These are phyloP conservation scores for Abscondita cerata DNA, from an alignment of 2,888 invertebrate genomes.

Conservation along the genomic window DNA sequence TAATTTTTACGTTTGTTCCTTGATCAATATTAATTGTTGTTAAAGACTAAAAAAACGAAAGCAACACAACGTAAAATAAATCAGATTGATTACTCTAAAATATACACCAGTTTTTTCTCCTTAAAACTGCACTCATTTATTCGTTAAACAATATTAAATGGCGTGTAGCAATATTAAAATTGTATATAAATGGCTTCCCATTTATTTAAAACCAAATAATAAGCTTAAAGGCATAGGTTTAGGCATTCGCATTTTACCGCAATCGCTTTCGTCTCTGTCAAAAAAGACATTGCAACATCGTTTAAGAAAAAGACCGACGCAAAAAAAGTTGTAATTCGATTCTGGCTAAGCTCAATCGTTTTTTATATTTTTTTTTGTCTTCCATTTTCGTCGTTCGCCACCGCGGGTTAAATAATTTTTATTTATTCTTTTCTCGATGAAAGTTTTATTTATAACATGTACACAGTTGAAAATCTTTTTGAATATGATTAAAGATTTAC, in stretches of 20 bases:
- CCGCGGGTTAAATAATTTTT: slow-evolving; percentile 26
- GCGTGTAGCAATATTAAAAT: slow-evolving; percentile 38
- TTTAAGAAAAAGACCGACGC: slow-evolving; percentile 16
- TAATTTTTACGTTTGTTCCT: too few relatives aligned
- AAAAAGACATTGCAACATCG: slow-evolving; percentile 17
- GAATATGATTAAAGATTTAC: slow-evolving; percentile 38
- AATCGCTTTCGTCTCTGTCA: slow-evolving; percentile 19
- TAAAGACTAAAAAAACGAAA: too few relatives aligned
- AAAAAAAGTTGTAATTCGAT: slow-evolving; percentile 31
- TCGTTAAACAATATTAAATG: slow-evolving; percentile 35
- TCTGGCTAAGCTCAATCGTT: slow-evolving; percentile 25
- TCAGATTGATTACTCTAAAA: too few relatives aligned
- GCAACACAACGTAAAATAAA: too few relatives aligned
- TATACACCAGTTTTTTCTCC: too few relatives aligned
- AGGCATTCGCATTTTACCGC: slow-evolving; percentile 27
- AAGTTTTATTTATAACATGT: neutral
- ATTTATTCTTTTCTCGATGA: slow-evolving; percentile 25
- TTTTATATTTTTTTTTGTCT: slow-evolving; percentile 30
- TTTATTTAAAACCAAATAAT: slow-evolving; percentile 36
- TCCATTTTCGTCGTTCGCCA: slow-evolving; percentile 12
- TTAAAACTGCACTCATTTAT: slow-evolving; percentile 27
- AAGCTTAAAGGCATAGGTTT: slow-evolving; percentile 36
- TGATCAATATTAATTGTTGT: too few relatives aligned
- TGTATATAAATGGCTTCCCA: slow-evolving; percentile 36
- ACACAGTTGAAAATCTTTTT: slow-evolving; percentile 33